A percentile compares a stretch with the other conserved stretches of the same genome.
Conservation (phyloP, 2,888 invertebrate species). For the Eumacrocentrus americanus region DNA sequence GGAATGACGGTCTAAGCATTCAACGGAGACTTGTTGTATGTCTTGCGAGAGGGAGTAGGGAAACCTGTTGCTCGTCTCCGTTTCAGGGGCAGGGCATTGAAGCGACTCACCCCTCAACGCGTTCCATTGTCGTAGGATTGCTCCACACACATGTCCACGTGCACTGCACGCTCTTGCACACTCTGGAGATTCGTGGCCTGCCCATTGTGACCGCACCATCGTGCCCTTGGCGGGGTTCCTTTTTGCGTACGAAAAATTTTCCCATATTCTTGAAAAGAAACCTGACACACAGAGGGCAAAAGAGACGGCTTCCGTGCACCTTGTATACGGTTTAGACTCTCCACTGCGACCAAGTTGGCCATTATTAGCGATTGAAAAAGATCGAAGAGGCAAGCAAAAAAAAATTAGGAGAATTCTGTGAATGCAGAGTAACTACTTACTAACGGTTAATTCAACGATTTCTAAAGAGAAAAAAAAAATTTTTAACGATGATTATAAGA, state of each 20-base stretch:
- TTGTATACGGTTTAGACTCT: constrained; percentile 33
- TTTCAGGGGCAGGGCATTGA: constrained; percentile 25
- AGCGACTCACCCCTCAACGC: constrained; percentile 23
- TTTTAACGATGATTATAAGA: neutral
- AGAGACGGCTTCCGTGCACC: constrained; percentile 45
- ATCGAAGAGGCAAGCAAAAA: neutral
- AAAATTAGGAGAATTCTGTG: constrained; percentile 2
- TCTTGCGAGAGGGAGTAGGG: too few relatives aligned
- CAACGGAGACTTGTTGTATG: too few relatives aligned
- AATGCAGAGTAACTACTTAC: too few relatives aligned
- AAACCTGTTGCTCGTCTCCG: constrained; percentile 55
- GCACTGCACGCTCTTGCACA: constrained; percentile 19
- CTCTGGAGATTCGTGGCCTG: constrained; percentile 31
- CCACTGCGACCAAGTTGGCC: too few relatives aligned
- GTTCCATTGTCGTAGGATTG: constrained; percentile 18
- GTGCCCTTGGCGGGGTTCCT: neutral
- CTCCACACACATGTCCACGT: constrained; percentile 21
- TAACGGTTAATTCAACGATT: neutral
- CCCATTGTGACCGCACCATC: constrained; percentile 17
- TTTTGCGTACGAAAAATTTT: constrained; percentile 39
- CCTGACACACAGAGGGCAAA: constrained; percentile 40
- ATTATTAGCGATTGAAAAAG: constrained; percentile 13
- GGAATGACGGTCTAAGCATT: too few relatives aligned
- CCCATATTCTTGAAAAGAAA: constrained; percentile 57
- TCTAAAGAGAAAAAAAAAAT: constrained; percentile 5